These are phyloP conservation scores for Hyles lineata DNA, from an alignment of 2,888 invertebrate species.

Conservation along the genomic window DNA sequence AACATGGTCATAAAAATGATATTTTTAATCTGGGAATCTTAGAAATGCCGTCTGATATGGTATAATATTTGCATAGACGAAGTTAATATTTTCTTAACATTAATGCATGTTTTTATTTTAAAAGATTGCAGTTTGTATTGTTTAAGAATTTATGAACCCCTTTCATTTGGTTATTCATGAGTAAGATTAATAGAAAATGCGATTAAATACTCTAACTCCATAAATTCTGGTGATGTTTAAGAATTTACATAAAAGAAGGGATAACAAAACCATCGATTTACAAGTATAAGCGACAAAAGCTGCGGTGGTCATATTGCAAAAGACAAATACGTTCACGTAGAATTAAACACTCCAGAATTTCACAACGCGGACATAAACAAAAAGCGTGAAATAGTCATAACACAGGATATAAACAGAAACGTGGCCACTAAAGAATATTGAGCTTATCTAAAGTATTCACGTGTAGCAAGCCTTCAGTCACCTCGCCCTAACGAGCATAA, in stretches of 20 bases:
- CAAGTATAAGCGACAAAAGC: background rate
- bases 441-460: constrained; percentile 45
- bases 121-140: too few species aligned
- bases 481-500: constrained; percentile 58
- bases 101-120: too few species aligned
- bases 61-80: background rate
- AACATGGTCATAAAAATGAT: background rate
- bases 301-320: background rate
- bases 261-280: background rate
- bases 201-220: too few species aligned
- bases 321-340: background rate
- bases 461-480: constrained; percentile 48
- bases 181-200: too few species aligned
- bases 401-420: constrained; percentile 24
- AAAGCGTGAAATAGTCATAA: constrained; percentile 17
- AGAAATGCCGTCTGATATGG: constrained; percentile 8
- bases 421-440: constrained; percentile 39
- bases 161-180: too few species aligned
- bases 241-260: too few species aligned
- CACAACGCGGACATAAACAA: background rate
- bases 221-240: too few species aligned
- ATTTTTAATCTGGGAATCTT: background rate
- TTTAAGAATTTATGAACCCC: too few species aligned
- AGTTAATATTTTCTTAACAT: too few species aligned
- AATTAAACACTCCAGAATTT: background rate